A percentile compares a stretch with the other conserved stretches of the same genome.
These are phyloP conservation scores for Cephus nigrinus DNA, from an alignment of 2,888 invertebrate genomes.

Conservation along the genomic window DNA sequence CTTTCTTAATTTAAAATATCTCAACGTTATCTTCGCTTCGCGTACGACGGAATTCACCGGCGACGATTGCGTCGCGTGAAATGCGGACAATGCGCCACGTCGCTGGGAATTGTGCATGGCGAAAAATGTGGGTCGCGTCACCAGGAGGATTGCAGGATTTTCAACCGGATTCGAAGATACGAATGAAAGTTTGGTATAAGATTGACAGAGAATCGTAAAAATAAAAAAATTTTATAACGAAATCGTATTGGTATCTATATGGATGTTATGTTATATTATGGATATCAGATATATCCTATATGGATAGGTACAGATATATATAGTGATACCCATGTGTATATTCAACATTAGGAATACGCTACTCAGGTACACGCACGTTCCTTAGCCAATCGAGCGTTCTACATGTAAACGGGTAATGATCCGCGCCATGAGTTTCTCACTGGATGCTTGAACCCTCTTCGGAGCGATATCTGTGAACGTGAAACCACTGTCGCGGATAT, in stretches of 20 bases:
- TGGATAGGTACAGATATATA: not conserved
- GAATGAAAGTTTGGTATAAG: not conserved
- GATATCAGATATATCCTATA: not conserved
- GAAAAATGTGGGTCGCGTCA: constrained; percentile 35
- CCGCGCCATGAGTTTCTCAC: not conserved
- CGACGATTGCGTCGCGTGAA: not conserved
- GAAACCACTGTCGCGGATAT: not conserved
- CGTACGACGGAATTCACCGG: not conserved
- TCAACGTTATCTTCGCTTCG: not conserved
- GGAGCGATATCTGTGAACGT: not conserved
- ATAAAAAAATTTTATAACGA: not conserved
- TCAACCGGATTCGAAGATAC: not conserved
- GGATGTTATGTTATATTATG: not conserved
- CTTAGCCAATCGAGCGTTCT: not conserved
- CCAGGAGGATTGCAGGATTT: constrained; percentile 10
- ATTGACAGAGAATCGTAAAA: not conserved
- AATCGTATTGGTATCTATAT: not conserved
- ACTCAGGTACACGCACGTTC: not conserved
- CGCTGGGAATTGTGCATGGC: constrained; percentile 28
- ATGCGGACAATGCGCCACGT: constrained; percentile 6
- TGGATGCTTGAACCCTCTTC: not conserved
- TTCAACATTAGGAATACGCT: not conserved
- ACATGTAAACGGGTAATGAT: not conserved
- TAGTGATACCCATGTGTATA: not conserved
- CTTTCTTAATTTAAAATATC: not conserved